These are phyloP conservation scores for Diaperis boleti DNA, from an alignment of 2,888 invertebrate genomes.

Conservation along the genomic window DNA sequence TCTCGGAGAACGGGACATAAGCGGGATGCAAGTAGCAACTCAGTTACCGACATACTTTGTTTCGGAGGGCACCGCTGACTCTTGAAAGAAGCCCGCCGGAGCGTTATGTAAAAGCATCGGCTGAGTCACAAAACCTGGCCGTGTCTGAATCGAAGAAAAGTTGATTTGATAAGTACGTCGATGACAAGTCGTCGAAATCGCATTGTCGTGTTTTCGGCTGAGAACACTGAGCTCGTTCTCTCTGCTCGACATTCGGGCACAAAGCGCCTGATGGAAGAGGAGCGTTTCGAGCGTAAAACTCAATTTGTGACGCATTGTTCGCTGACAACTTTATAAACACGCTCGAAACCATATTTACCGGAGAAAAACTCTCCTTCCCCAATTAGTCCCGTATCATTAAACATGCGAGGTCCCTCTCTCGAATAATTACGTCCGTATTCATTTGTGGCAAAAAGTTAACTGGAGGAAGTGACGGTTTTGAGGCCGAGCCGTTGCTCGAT, in stretches of 20 bases:
- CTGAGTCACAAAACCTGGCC: no score
- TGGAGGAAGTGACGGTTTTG: slow-evolving; percentile 41
- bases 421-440: slow-evolving; percentile 36
- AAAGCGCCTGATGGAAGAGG: slow-evolving; percentile 29
- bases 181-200: slow-evolving; percentile 35
- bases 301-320: slow-evolving; percentile 45
- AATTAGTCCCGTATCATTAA: slow-evolving; percentile 35
- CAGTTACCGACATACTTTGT: no score
- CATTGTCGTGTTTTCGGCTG: slow-evolving; percentile 38
- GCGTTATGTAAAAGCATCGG: no score
- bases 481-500: slow-evolving; percentile 43
- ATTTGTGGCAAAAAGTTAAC: slow-evolving; percentile 39
- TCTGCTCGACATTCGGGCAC: slow-evolving; percentile 26
- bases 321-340: slow-evolving; percentile 44
- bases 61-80: no score
- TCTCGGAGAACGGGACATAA: no score
- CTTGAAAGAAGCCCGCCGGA: neutral
- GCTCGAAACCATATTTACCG: slow-evolving; percentile 33
- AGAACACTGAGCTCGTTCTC: slow-evolving; percentile 28
- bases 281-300: slow-evolving; percentile 40
- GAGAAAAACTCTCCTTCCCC: slow-evolving; percentile 21
- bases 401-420: slow-evolving; percentile 16
- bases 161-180: slow-evolving; percentile 31
- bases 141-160: slow-evolving; percentile 9
- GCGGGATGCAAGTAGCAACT: no score